These are phyloP conservation scores for Ciconia nigra DNA, from an alignment of 2,797 vertebrate species.

Conservation along the genomic window DNA sequence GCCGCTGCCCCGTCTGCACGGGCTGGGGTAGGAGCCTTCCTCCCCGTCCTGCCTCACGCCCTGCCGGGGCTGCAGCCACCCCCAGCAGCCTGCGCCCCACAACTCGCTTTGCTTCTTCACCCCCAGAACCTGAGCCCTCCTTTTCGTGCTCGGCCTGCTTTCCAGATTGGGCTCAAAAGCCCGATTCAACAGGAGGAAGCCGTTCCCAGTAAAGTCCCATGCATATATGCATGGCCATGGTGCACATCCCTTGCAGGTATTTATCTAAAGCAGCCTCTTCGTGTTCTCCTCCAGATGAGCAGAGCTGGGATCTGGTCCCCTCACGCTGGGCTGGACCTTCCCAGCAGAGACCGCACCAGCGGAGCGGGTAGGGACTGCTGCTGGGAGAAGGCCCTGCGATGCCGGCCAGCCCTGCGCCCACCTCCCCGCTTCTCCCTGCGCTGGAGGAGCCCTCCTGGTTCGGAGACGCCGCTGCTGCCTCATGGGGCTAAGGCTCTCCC, in stretches of 20 bases:
- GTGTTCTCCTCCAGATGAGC: neutral
- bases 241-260: neutral
- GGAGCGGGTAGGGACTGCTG: neutral
- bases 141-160: neutral
- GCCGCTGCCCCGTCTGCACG: fast-evolving
- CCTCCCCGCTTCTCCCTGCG: neutral
- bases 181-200: fast-evolving
- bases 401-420: fast-evolving
- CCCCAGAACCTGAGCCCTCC: neutral
- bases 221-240: fast-evolving
- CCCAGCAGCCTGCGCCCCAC: neutral
- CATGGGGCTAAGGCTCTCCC: neutral
- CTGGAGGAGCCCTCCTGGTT: neutral
- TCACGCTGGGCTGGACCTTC: neutral
- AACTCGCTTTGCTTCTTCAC: fast-evolving
- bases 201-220: neutral
- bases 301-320: neutral
- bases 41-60: neutral
- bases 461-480: neutral
- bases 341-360: neutral
- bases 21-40: neutral
- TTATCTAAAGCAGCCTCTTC: neutral
- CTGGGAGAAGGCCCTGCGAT: neutral
- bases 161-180: neutral
- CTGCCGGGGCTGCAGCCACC: neutral